Evolutionary conservation across 2,888 invertebrate species (phyloP).

Genomic region (Lasioglossum calceatum): DNA sequence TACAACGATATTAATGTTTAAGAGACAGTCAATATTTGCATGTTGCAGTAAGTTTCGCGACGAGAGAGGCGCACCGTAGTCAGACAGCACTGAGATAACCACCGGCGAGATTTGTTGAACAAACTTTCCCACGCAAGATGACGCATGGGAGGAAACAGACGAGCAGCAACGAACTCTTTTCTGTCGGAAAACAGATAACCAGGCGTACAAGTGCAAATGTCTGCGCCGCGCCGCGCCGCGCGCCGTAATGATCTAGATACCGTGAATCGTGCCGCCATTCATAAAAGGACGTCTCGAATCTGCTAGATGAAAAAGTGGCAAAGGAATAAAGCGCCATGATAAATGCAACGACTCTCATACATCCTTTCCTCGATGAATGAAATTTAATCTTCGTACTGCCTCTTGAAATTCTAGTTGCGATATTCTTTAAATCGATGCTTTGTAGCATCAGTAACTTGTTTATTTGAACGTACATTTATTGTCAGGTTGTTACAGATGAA

Average conservation of each 20-base stretch:
- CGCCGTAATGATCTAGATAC: slow-evolving; percentile 43
- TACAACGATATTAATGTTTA: background rate
- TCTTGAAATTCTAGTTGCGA: background rate
- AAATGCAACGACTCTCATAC: background rate
- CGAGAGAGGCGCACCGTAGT: slow-evolving; percentile 19
- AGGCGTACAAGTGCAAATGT: slow-evolving; percentile 40
- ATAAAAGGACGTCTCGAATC: slow-evolving; percentile 37
- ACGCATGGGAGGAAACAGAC: slow-evolving; percentile 61
- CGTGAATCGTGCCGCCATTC: slow-evolving; percentile 47
- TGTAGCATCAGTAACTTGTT: background rate
- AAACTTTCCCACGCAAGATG: slow-evolving; percentile 68
- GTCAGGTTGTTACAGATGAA: background rate
- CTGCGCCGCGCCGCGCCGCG: slow-evolving; percentile 24
- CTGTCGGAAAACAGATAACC: slow-evolving; percentile 54
- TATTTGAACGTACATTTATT: background rate
- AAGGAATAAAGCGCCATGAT: slow-evolving; percentile 9
- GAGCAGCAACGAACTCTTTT: slow-evolving; percentile 59
- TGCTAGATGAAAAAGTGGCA: background rate
- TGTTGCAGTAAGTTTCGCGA: slow-evolving; percentile 24
- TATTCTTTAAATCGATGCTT: background rate
- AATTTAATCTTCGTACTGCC: background rate
- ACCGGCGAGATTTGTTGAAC: slow-evolving; percentile 56
- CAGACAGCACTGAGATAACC: slow-evolving; percentile 46
- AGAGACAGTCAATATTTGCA: slow-evolving; percentile 22
- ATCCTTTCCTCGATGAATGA: background rate